These are phyloP conservation scores for Liposcelis brunnea DNA, from an alignment of 2,888 invertebrate species.

Conservation along the genomic window DNA sequence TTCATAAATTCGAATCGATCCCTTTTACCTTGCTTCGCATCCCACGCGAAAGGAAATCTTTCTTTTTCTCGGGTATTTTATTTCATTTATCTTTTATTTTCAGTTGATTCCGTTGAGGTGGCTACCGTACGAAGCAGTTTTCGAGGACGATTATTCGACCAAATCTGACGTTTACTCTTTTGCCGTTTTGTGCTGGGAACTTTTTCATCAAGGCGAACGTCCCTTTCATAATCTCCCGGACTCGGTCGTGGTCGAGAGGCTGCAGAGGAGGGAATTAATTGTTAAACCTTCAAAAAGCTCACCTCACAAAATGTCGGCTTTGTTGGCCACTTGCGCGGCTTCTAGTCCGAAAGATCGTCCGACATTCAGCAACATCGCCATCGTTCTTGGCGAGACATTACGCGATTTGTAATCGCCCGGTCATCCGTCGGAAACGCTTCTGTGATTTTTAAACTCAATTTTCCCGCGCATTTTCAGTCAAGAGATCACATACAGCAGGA, in stretches of 20 bases:
- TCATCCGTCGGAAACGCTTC: too few relatives aligned
- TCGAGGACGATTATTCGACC: slow-evolving; percentile 79
- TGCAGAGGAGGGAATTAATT: slow-evolving; percentile 44
- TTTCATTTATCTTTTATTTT: slow-evolving; percentile 11
- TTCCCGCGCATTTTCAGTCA: too few relatives aligned
- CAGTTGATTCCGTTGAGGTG: slow-evolving; percentile 75
- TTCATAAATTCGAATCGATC: too few relatives aligned
- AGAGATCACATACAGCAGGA: too few relatives aligned
- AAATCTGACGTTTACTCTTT: slow-evolving; percentile 89
- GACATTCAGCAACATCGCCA: slow-evolving; percentile 41
- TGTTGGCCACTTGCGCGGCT: slow-evolving; percentile 48
- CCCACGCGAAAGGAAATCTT: too few relatives aligned
- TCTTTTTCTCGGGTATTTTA: too few relatives aligned
- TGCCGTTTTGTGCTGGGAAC: slow-evolving; percentile 79
- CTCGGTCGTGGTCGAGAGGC: slow-evolving; percentile 46
- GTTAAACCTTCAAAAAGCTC: slow-evolving; percentile 50
- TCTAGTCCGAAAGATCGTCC: slow-evolving; percentile 49
- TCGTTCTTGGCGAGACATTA: slow-evolving; percentile 30
- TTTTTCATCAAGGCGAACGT: slow-evolving; percentile 59
- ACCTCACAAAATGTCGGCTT: slow-evolving; percentile 39
- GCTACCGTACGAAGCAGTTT: slow-evolving; percentile 75
- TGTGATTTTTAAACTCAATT: not conserved
- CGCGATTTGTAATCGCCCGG: not conserved
- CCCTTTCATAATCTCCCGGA: slow-evolving; percentile 62
- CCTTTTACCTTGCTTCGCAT: too few relatives aligned